Percentiles rank a stretch among this genome's conserved stretches.
phyloP scores from a whole-genome alignment of 1,140 invertebrate genomes.

The Diabrotica virgifera region DNA sequence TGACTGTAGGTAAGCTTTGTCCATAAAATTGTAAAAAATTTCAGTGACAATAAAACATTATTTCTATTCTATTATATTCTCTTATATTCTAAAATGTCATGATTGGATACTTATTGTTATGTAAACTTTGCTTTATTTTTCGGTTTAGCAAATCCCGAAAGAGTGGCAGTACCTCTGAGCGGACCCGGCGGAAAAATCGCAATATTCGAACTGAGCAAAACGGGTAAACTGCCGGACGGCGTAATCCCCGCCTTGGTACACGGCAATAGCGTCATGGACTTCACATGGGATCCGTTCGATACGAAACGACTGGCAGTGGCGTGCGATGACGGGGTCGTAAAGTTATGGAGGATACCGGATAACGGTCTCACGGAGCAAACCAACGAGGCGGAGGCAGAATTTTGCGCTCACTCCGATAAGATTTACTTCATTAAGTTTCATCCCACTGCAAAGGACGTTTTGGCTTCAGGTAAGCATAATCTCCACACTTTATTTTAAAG shows the following conservation, averaged over 20 bases:
- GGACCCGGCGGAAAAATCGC: conserved; percentile 88
- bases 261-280: conserved; percentile 85
- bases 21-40: too few relatives aligned
- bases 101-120: too few relatives aligned
- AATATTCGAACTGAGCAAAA: conserved; percentile 78
- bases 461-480: conserved; percentile 62
- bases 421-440: conserved; percentile 90
- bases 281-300: conserved; percentile 91
- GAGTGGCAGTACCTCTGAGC: conserved; percentile 82
- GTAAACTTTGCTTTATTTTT: neutral
- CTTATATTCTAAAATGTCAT: too few relatives aligned
- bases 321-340: conserved; percentile 87
- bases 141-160: conserved; percentile 69
- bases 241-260: conserved; percentile 84
- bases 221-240: conserved; percentile 74
- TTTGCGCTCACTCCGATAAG: conserved; percentile 81
- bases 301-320: conserved; percentile 75
- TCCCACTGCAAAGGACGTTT: conserved; percentile 78
- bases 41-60: too few relatives aligned
- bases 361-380: conserved; percentile 58
- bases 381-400: conserved; percentile 57
- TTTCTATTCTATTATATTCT: too few relatives aligned
- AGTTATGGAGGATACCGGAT: conserved; percentile 70
- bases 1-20: too few relatives aligned
- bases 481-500: neutral